Evolutionary conservation across 1,140 invertebrate genomes (phyloP).

Genomic region (Leptestheria dahalacensis): DNA sequence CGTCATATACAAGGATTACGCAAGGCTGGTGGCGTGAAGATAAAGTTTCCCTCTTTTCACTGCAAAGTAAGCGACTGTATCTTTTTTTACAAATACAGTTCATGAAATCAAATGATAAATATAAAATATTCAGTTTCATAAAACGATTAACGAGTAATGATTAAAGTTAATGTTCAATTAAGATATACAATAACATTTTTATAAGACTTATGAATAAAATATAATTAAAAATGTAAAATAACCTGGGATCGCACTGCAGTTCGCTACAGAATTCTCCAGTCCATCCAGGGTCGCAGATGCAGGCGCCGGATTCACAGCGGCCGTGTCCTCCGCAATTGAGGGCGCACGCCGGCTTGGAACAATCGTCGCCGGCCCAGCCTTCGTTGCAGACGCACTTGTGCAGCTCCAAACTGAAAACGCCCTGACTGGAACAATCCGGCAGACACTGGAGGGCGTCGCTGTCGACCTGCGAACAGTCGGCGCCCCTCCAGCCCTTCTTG

Average conservation of each 20-base stretch:
- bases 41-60: too few species aligned
- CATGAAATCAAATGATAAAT: neutral
- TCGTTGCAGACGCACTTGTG: constrained; percentile 80
- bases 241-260: constrained; percentile 52
- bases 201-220: too few species aligned
- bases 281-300: constrained; percentile 78
- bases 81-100: too few species aligned
- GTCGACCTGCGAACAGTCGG: constrained; percentile 79
- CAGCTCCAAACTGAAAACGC: constrained; percentile 81
- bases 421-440: constrained; percentile 78
- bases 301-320: constrained; percentile 72
- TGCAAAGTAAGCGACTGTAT: too few species aligned
- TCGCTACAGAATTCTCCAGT: constrained; percentile 61
- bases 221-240: neutral
- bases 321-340: constrained; percentile 82
- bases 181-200: too few species aligned
- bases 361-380: constrained; percentile 86
- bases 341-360: constrained; percentile 72
- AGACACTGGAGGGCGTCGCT: constrained; percentile 84
- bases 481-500: constrained; percentile 90
- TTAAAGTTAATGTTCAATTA: too few species aligned
- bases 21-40: too few species aligned
- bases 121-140: neutral
- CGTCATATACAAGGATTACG: too few species aligned
- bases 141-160: too few species aligned